A percentile compares a stretch with the other conserved stretches of the same genome.
These are phyloP conservation scores for Temnothorax rugatulus DNA, from an alignment of 2,888 invertebrate species.

Conservation along the genomic window DNA sequence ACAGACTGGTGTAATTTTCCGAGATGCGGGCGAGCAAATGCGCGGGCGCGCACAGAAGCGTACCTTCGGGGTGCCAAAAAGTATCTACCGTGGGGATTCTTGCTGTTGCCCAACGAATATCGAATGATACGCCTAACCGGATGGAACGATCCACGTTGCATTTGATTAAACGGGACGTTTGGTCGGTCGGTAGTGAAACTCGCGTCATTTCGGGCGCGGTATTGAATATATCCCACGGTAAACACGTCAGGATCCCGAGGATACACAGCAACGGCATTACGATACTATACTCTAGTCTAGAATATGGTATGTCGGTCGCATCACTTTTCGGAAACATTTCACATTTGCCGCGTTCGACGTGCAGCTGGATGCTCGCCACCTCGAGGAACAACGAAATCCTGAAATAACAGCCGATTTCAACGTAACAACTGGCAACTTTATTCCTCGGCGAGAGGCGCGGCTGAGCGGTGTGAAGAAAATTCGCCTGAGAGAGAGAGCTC, in stretches of 20 bases:
- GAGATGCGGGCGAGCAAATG: not conserved
- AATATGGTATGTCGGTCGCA: slow-evolving; percentile 23
- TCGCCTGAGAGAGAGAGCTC: not conserved
- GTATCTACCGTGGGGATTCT: not conserved
- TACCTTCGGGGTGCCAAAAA: slow-evolving; percentile 6
- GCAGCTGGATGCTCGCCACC: slow-evolving; percentile 38
- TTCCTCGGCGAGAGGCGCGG: slow-evolving; percentile 11
- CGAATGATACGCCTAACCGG: not conserved
- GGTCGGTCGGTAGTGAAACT: slow-evolving; percentile 25
- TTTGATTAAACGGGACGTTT: slow-evolving; percentile 29
- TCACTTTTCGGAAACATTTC: slow-evolving; percentile 42
- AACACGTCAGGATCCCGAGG: slow-evolving; percentile 44
- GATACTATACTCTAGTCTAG: slow-evolving; percentile 7
- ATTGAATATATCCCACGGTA: slow-evolving; percentile 48
- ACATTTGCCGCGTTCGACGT: slow-evolving; percentile 42
- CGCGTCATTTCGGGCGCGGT: slow-evolving; percentile 20
- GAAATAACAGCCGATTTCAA: slow-evolving; percentile 66
- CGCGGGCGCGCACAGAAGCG: slow-evolving; percentile 4
- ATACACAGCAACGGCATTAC: slow-evolving; percentile 29
- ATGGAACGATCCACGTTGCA: not conserved
- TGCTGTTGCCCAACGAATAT: slow-evolving; percentile 3
- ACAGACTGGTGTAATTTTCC: slow-evolving; percentile 34
- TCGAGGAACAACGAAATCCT: slow-evolving; percentile 53
- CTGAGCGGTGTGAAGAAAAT: slow-evolving; percentile 7
- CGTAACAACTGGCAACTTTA: slow-evolving; percentile 54